These are phyloP conservation scores for Caracal caracal DNA, from an alignment of 2,113 vertebrate genomes.

Conservation along the genomic window DNA sequence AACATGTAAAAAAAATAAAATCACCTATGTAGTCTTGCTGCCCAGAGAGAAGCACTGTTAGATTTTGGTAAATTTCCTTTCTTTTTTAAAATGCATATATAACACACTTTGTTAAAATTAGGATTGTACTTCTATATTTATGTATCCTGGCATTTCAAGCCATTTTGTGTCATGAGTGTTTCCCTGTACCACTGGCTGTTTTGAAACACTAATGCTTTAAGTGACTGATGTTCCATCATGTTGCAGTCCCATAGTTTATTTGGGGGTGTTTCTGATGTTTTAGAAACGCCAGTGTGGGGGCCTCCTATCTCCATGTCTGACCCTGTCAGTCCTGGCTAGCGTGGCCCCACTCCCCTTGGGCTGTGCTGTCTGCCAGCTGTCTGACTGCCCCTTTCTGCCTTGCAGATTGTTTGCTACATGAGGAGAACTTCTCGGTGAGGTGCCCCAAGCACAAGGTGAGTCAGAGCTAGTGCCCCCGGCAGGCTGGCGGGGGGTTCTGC, in stretches of 20 bases:
- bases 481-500: background rate
- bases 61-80: background rate
- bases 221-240: background rate
- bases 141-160: background rate
- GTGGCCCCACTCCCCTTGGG: accelerated
- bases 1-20: background rate
- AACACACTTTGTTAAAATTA: background rate
- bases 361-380: accelerated
- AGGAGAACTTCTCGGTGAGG: conserved; percentile 98
- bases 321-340: background rate
- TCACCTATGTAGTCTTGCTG: background rate
- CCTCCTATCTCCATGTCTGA: background rate
- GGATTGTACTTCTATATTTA: background rate
- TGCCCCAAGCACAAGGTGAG: conserved; percentile 99
- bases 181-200: background rate
- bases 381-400: conserved; percentile 60
- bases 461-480: background rate
- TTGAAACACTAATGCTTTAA: background rate
- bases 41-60: background rate
- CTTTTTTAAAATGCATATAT: background rate
- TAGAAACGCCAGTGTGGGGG: background rate
- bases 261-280: background rate
- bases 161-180: background rate
- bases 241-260: background rate
- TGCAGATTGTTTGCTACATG: conserved; percentile 97